Base-by-base conservation (phyloP, 2,888 invertebrate species). In the Eudasyphora cyanicolor region DNA sequence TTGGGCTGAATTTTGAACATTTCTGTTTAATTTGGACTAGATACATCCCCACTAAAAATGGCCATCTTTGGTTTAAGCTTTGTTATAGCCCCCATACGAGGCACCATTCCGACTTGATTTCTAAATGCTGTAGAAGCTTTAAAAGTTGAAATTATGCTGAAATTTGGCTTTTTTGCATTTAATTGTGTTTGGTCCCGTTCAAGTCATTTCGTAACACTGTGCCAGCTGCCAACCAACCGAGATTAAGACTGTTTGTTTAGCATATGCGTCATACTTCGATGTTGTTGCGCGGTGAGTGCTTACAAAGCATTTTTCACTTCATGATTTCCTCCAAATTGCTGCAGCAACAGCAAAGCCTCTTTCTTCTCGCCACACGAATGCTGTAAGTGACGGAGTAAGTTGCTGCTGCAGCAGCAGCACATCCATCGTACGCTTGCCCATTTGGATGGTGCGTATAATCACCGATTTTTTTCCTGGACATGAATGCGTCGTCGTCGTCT, bases 301-400 rank as follows among this genome's bases (percentile, higher is more conserved):
- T 67, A 67, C 67, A 67, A 21, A 67, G 38, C 67, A 67, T 67
- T 67, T 67, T 67, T 42, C 67, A 67, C 67, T 67, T 67, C 38
- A 67, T 67, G 67, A 67, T 67, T 67, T 67, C 67, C 24, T 35
- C 35, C 32, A 38, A 64, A 60, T 64, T 64, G 38, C 38, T 19
- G 64, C 38, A 35, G 7, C 19, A 21, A 12, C 57, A 60, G n/a
- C n/a, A 60, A 14, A 57, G 27, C 64, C 42, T 67, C 42, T 67
- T 35, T 32, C 42, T 67, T 19, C 42, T 38, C 14, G 12, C 57
- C 27, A 57, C 57, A 57, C 57, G 24, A 57, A 24, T 14, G n/a
- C n/a, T n/a, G 45, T 45, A n/a, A n/a, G 45, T 45, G 45, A n/a
- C n/a, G n/a, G n/a, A n/a, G n/a, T 45, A n/a, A n/a, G n/a, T n/a